These are phyloP conservation scores for Laspeyria flexula DNA, from an alignment of 2,888 invertebrate species.

Conservation along the genomic window DNA sequence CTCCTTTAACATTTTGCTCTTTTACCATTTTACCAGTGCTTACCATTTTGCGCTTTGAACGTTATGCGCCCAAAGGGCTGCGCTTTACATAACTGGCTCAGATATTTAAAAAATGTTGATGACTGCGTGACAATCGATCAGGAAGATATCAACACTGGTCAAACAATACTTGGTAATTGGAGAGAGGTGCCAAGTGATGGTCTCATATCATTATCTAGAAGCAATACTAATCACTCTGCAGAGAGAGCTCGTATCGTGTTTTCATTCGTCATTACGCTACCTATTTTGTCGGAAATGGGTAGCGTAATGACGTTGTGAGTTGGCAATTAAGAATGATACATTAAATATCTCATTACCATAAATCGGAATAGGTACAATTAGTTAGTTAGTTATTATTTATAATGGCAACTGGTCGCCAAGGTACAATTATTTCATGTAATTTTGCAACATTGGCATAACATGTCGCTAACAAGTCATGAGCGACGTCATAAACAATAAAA, in stretches of 20 bases:
- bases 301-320: too few species aligned
- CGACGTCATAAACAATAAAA: too few species aligned
- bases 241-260: constrained; percentile 10
- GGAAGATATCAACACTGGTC: constrained; percentile 16
- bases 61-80: too few species aligned
- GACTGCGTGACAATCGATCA: constrained; percentile 17
- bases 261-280: constrained; percentile 26
- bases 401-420: too few species aligned
- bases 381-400: too few species aligned
- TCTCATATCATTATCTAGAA: constrained; percentile 12
- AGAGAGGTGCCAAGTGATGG: constrained; percentile 23
- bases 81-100: constrained; percentile 37
- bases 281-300: constrained; percentile 31
- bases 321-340: constrained; percentile 30
- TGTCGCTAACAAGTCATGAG: too few species aligned
- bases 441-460: too few species aligned
- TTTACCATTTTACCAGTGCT: too few species aligned
- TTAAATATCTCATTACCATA: neutral
- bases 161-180: constrained; percentile 17
- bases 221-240: constrained; percentile 11
- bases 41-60: too few species aligned
- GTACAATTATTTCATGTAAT: too few species aligned
- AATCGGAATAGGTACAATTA: too few species aligned
- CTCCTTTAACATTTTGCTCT: too few species aligned
- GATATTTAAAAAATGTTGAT: constrained; percentile 17